Evolutionary conservation across 2,888 invertebrate species (phyloP).

Genomic region (Hermodice carunculata): DNA sequence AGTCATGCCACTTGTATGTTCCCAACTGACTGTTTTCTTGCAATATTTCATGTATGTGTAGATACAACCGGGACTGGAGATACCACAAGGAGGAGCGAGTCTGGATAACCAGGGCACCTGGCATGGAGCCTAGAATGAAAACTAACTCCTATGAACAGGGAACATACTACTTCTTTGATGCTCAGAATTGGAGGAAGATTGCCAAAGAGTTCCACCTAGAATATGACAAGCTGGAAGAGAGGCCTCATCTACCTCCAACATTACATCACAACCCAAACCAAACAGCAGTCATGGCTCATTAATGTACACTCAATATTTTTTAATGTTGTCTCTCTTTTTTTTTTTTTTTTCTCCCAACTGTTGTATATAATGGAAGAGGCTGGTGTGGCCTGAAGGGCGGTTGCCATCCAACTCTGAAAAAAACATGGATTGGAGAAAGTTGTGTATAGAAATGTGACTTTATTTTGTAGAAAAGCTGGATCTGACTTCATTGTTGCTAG

Average conservation of each 20-base stretch:
- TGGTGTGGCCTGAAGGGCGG: too few species aligned
- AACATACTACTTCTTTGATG: slow-evolving; percentile 99
- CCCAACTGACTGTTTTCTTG: too few species aligned
- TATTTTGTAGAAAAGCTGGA: too few species aligned
- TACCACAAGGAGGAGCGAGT: slow-evolving; percentile 99
- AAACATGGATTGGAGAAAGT: too few species aligned
- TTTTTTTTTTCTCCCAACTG: too few species aligned
- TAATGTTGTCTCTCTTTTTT: too few species aligned
- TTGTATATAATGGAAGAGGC: too few species aligned
- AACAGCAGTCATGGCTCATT: slow-evolving; percentile 8
- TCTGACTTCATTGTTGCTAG: too few species aligned
- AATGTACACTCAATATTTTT: too few species aligned
- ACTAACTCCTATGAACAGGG: slow-evolving; percentile 97
- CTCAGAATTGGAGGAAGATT: slow-evolving; percentile 98
- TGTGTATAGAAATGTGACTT: too few species aligned
- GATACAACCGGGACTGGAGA: slow-evolving; percentile 98
- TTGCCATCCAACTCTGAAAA: too few species aligned
- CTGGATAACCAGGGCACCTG: slow-evolving; percentile 98
- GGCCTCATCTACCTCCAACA: slow-evolving; percentile 74
- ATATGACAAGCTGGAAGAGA: slow-evolving; percentile 97
- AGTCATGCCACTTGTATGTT: too few species aligned
- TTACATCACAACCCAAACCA: slow-evolving; percentile 19
- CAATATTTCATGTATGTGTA: slow-evolving; percentile 70
- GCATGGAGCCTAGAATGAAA: slow-evolving; percentile 94
- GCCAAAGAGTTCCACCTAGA: slow-evolving; percentile 99